Evolutionary conservation across 2,113 vertebrate genomes (phyloP).

Genomic region (Pleuronectes platessa): DNA sequence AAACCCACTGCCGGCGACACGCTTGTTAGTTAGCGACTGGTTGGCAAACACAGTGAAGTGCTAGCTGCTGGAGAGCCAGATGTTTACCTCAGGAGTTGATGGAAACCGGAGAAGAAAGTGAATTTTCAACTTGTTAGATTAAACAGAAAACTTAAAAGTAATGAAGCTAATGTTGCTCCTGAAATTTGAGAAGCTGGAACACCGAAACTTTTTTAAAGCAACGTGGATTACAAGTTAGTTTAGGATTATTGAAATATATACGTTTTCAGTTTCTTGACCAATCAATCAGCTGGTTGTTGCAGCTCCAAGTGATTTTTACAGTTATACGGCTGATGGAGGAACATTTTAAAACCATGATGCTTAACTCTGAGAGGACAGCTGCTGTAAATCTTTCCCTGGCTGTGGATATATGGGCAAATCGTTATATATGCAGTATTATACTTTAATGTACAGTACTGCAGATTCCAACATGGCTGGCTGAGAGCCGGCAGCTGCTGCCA

Average conservation of each 20-base stretch:
- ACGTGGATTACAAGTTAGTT: neutral
- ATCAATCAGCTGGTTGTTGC: neutral
- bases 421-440: neutral
- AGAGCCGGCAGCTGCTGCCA: neutral
- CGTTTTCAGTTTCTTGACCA: neutral
- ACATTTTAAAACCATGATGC: neutral
- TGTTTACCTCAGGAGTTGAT: too few relatives aligned
- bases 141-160: neutral
- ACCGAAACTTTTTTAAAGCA: too few relatives aligned
- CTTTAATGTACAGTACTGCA: conserved; percentile 3
- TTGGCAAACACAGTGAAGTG: neutral
- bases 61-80: neutral
- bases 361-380: neutral
- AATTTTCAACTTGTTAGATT: neutral
- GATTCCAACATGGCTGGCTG: conserved; percentile 33
- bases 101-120: neutral
- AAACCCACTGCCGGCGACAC: neutral
- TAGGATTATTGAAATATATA: neutral
- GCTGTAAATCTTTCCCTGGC: conserved; percentile 9
- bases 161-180: neutral
- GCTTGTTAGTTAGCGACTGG: neutral
- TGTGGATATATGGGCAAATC: neutral
- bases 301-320: neutral
- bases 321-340: neutral
- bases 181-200: neutral